Percentiles rank a stretch among this genome's conserved stretches.
Conservation (phyloP, 92 coral and sea anemone species). For the Porites divaricata region DNA sequence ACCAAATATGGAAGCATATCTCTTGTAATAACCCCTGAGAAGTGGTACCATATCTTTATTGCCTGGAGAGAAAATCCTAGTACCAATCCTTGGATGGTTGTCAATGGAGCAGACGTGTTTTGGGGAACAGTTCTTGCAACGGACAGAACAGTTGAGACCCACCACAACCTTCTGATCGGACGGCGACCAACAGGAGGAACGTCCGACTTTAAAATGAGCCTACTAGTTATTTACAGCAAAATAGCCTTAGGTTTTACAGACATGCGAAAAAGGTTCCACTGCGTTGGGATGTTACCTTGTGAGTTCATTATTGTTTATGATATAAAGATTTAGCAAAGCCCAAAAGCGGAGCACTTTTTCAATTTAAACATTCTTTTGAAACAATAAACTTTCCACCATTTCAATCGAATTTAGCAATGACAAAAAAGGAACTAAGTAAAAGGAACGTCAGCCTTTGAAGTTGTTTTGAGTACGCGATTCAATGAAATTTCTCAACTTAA, state of each 20-base stretch:
- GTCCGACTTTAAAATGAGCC: slow-evolving; percentile 3
- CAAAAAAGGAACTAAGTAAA: too few relatives aligned
- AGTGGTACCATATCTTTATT: slow-evolving; percentile 38
- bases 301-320: not conserved
- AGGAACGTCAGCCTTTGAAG: too few relatives aligned
- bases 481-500: too few relatives aligned
- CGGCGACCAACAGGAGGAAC: slow-evolving; percentile 11
- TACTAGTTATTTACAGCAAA: slow-evolving; percentile 49
- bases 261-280: slow-evolving; percentile 24
- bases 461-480: too few relatives aligned
- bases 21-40: not conserved
- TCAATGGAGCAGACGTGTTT: slow-evolving; percentile 27
- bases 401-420: too few relatives aligned
- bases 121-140: not conserved
- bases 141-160: not conserved
- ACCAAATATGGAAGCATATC: not conserved
- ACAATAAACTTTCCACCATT: too few relatives aligned
- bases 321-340: not conserved
- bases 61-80: slow-evolving; percentile 27
- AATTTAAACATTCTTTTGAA: too few relatives aligned
- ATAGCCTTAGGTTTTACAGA: slow-evolving; percentile 37
- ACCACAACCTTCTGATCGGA: slow-evolving; percentile 15
- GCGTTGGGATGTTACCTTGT: slow-evolving; percentile 52
- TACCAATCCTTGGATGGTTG: not conserved
- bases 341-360: too few relatives aligned